Conservation (phyloP, 1,140 invertebrate genomes). For the Ptiloglossa arizonensis region DNA sequence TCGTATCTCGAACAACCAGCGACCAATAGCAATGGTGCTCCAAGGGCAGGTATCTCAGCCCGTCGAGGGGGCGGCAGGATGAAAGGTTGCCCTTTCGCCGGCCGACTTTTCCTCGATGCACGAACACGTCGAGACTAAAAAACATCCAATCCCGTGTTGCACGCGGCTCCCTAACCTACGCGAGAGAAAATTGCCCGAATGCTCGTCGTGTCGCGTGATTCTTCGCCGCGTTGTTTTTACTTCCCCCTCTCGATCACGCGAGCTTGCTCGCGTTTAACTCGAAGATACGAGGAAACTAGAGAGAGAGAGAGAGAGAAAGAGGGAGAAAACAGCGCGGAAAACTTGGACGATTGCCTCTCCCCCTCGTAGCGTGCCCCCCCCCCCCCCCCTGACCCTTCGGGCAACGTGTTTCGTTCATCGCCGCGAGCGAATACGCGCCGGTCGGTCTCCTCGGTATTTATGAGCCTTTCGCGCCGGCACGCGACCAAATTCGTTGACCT, state of each 20-base stretch:
- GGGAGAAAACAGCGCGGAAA: neutral
- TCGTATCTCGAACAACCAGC: too few species aligned
- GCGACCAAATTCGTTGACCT: conserved; percentile 52
- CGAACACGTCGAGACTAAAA: neutral
- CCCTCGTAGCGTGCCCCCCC: conserved; percentile 1
- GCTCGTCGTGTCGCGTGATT: conserved; percentile 6
- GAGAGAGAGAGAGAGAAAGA: too few species aligned
- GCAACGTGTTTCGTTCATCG: conserved; percentile 14
- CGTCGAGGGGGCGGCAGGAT: neutral
- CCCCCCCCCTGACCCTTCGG: too few species aligned
- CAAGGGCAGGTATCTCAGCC: neutral
- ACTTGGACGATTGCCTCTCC: neutral
- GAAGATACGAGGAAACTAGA: conserved; percentile 18
- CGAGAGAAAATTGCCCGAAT: neutral
- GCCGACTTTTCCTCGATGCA: neutral
- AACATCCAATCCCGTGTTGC: neutral
- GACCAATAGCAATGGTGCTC: too few species aligned
- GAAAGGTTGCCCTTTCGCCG: neutral
- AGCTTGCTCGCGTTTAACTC: neutral
- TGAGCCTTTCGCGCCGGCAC: conserved; percentile 15
- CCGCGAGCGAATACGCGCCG: neutral
- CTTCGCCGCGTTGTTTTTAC: conserved; percentile 13
- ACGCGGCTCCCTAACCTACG: neutral
- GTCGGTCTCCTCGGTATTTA: conserved; percentile 30
- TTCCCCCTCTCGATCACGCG: conserved; percentile 8